Conservation (phyloP, 2,113 vertebrate species). For the Rhabdomys dilectus region DNA sequence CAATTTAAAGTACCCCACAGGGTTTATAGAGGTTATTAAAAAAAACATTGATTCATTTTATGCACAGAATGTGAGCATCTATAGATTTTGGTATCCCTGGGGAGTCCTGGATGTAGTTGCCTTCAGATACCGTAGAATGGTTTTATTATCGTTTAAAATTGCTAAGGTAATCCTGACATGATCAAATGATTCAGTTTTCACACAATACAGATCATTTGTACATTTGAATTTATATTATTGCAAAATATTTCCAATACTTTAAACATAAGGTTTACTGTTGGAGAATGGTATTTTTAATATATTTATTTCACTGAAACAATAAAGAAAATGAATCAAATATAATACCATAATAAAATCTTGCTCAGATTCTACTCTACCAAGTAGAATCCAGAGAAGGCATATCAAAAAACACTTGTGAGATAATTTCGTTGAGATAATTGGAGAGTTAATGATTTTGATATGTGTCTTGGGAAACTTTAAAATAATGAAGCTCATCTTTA, state of each 20-base stretch:
- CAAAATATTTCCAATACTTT: background rate
- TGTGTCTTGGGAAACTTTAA: background rate
- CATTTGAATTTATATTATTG: background rate
- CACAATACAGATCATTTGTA: background rate
- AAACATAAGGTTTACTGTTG: background rate
- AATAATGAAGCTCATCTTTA: background rate
- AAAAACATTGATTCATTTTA: background rate
- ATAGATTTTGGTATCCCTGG: background rate
- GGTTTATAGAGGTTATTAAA: background rate
- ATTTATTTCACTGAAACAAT: background rate
- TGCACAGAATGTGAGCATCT: background rate
- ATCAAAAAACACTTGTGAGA: background rate
- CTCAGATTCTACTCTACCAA: background rate
- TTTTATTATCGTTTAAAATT: background rate
- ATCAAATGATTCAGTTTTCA: background rate
- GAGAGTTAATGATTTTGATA: background rate
- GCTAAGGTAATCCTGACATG: background rate
- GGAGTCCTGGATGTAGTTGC: background rate
- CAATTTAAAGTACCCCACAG: background rate
- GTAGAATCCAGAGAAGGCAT: background rate
- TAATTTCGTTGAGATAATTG: background rate
- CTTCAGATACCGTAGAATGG: background rate
- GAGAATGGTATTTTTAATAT: background rate
- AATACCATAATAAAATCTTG: background rate
- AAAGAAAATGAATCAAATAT: background rate